A percentile compares a stretch with the other conserved stretches of the same genome.
phyloP scores from a whole-genome alignment of 2,888 invertebrate genomes.

The Sesia apiformis region DNA sequence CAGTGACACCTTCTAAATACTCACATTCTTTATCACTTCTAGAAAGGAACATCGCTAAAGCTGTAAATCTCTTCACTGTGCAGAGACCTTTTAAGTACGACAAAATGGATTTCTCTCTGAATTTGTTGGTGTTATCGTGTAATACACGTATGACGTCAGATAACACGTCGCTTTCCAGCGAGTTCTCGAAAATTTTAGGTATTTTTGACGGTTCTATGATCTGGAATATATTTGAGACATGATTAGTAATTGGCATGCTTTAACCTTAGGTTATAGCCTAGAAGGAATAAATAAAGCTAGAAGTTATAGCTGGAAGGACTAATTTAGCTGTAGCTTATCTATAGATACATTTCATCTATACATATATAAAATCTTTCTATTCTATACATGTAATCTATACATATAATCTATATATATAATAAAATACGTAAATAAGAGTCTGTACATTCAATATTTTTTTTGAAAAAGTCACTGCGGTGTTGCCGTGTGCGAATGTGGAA shows the following conservation, averaged over 20 bases:
- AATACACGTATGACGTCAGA: constrained; percentile 72
- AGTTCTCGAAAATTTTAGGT: constrained; percentile 78
- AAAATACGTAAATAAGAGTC: no score
- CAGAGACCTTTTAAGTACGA: constrained; percentile 70
- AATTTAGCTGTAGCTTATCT: no score
- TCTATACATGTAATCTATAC: no score
- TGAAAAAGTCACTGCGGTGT: no score
- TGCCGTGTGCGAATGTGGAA: no score
- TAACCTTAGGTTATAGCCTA: no score
- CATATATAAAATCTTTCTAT: no score
- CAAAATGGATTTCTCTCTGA: constrained; percentile 46
- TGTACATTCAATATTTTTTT: no score
- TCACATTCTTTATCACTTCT: constrained; percentile 75
- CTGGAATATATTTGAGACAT: constrained; percentile 34
- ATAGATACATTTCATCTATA: no score
- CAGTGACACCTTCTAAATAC: constrained; percentile 11
- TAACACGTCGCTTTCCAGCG: constrained; percentile 77
- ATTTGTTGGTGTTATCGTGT: constrained; percentile 48
- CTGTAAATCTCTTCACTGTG: constrained; percentile 77
- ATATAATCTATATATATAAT: no score
- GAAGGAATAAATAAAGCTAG: not conserved
- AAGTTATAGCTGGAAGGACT: not conserved
- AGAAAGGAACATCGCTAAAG: constrained; percentile 78
- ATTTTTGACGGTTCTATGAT: constrained; percentile 74
- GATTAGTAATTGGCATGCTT: not conserved